Evolutionary conservation across 2,888 invertebrate species (phyloP), one percentile per base, ranked within the genome.

Genomic region (Nezara viridula): DNA sequence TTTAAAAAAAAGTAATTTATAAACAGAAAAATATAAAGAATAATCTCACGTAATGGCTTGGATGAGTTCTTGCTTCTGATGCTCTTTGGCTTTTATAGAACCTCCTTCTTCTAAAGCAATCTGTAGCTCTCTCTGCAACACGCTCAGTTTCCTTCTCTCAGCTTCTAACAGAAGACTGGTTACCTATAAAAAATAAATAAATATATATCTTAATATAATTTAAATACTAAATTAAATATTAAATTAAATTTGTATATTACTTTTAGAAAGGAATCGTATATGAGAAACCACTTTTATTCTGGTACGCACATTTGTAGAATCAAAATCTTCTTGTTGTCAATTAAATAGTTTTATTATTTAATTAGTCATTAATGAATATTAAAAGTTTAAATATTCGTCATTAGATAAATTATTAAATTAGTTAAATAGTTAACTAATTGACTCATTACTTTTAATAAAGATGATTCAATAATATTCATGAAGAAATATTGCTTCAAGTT

Each of bases 111-210:
- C 94, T 21, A 95, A 93, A 21, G 95, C 94, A 47, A 94, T 93
- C 92, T 95, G 94, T 86, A 96, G 93, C 92, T 96, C 96, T 86
- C 94, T 94, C 92, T 96, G 95, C 90, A 96, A 93, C 50, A 95
- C 95, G 55, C 94, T 93, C 90, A 96, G 93, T 92, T 95, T 95
- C 89, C 95, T 93, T 90, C 95, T 93, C 92, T 96, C 95, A 12
- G 95, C 95, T 93, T 96, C 95, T 91, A 96, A 93, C 91, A 96
- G 93, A 90, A 95, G 93, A 91, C 95, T 95, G 55, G 95, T 96
- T 90, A 96, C 96, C 96, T 96, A 44, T 44, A 66, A 87, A 3
- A n/a, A 16, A 37, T 73, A 73, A 66, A 73, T 73, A 37, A 37
- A 73, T 37, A 73, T 19, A 14, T 32, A 32, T 73, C 37, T 60